Evolutionary conservation across 2,888 invertebrate species (phyloP), one percentile per base, ranked within the genome.

Genomic region (Ennomos erosarius): DNA sequence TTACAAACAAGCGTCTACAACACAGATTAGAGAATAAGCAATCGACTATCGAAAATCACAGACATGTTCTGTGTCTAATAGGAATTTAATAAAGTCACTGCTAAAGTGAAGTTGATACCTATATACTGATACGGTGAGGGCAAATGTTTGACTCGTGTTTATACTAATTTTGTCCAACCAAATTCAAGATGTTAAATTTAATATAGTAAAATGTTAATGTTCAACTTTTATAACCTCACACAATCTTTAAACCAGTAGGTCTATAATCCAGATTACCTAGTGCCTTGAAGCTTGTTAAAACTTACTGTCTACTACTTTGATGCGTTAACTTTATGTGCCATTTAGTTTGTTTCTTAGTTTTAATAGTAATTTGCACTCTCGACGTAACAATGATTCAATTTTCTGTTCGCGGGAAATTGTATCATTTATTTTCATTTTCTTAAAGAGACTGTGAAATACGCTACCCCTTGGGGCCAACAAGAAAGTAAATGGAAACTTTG

Each of bases 371-470:
- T 50, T 48, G 33, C 26, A 12, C 49, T 49, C 12, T 13, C 56
- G 53, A 46, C 44, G 10, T 45, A 26, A 47, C 26, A 38, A 36
- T 45, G 35, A 40, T 50, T 55, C 16, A 45, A 43, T 50, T 55
- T 35, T 13, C 35, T 42, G 10, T 40, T 35, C 12, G 8, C 9
- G 33, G 36, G 9, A 52, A 52, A 47, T 39, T 34, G 10, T 51
- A 51, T 38, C 9, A 26, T 49, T 53, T 59, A 40, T 54, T 58
- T 53, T 53, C 16, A 36, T 53, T 48, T 58, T 36, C 37, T 51
- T 26, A 39, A 13, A 10, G 46, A 10, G 26, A 40, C 11, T 9
- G 11, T 26, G 10, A 38, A 33, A 26, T 45, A 49, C 13, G 45
- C 33, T 49, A 33, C 36, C 50, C 47, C 52, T 42, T 34, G 37